Conservation (phyloP, 2,113 vertebrate genomes). For the Chionomys nivalis region DNA sequence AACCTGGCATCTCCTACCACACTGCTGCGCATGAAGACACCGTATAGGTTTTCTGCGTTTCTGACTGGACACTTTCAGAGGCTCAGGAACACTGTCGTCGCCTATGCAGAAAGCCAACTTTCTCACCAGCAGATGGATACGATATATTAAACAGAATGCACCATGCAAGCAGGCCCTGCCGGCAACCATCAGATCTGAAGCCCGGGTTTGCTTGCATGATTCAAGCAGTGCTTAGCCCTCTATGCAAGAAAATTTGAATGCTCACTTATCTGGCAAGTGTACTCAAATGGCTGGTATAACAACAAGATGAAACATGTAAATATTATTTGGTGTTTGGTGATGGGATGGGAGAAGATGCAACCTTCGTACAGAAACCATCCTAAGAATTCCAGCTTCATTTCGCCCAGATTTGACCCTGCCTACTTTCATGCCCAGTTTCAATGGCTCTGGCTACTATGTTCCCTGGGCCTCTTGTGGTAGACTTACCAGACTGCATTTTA, state of each 20-base stretch:
- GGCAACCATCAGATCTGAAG: background rate
- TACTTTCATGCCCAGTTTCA: background rate
- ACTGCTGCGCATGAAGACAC: background rate
- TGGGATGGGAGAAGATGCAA: background rate
- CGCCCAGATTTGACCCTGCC: background rate
- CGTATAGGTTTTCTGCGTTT: background rate
- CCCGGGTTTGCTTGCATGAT: background rate
- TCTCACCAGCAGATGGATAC: slow-evolving; percentile 26
- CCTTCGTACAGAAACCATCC: background rate
- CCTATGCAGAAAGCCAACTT: background rate
- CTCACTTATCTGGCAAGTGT: slow-evolving; percentile 31
- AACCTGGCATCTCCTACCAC: background rate
- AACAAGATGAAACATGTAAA: background rate
- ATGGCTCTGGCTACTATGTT: background rate
- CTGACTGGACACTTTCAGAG: background rate
- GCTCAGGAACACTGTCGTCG: background rate
- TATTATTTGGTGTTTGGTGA: slow-evolving; percentile 6
- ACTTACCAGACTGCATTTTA: background rate
- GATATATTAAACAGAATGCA: background rate
- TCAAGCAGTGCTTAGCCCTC: slow-evolving; percentile 41
- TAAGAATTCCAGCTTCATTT: background rate
- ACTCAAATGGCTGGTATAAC: slow-evolving; percentile 32
- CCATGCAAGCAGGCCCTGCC: background rate
- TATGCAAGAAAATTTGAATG: background rate
- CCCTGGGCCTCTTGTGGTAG: background rate